Evolutionary conservation across 2,113 vertebrate genomes (phyloP).

Genomic region (Sialia sialis): DNA sequence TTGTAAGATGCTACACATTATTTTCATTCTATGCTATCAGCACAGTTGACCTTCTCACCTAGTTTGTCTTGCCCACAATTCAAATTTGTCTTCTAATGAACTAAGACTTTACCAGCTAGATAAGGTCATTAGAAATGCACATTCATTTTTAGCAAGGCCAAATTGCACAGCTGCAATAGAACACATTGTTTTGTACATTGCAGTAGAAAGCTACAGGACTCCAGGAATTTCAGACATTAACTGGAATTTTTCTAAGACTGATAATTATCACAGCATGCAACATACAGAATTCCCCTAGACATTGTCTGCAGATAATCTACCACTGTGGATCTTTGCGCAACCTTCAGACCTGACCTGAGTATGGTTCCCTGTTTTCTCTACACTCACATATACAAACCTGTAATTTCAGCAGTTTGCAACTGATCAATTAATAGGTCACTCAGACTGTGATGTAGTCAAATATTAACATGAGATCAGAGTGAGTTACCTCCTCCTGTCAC

Average conservation of each 20-base stretch:
- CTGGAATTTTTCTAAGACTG: not conserved
- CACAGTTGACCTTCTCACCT: not conserved
- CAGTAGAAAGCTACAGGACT: not conserved
- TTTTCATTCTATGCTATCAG: not conserved
- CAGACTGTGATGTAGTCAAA: constrained; percentile 9
- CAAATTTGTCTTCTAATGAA: not conserved
- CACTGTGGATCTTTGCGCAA: not conserved
- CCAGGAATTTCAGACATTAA: not conserved
- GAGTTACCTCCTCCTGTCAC: not conserved
- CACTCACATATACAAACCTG: not conserved
- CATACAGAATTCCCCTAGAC: not conserved
- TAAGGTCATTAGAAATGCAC: not conserved
- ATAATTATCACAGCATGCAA: not conserved
- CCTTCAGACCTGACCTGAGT: not conserved
- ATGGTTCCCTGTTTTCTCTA: not conserved
- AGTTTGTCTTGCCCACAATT: not conserved
- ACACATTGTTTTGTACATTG: not conserved
- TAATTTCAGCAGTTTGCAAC: constrained; percentile 30
- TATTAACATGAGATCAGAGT: constrained; percentile 1
- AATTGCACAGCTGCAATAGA: not conserved
- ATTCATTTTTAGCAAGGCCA: not conserved
- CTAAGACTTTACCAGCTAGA: not conserved
- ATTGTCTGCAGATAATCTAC: not conserved
- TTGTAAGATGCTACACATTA: not conserved
- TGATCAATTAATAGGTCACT: constrained; percentile 51